Conservation (phyloP, 2,797 vertebrate genomes). For the Bradypodion pumilum region DNA sequence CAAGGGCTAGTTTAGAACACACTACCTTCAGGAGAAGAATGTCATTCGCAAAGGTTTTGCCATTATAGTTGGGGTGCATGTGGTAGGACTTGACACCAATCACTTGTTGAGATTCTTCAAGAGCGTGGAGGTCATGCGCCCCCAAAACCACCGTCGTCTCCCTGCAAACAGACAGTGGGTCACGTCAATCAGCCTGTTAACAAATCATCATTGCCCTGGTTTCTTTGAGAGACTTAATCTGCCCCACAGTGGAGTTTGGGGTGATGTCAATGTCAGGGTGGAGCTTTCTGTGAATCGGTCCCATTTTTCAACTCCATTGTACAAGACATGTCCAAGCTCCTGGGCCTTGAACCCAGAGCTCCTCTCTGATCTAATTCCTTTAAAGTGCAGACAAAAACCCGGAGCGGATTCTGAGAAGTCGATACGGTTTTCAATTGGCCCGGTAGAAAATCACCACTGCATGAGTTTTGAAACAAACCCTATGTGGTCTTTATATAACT, state of each 20-base stretch:
- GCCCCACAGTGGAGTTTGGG: no score
- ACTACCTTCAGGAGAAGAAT: constrained; percentile 52
- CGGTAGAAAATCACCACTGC: no score
- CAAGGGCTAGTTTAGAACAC: background rate
- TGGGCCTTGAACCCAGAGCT: no score
- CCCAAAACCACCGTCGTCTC: constrained; percentile 56
- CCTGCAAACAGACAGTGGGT: background rate
- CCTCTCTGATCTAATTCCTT: background rate
- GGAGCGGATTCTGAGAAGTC: no score
- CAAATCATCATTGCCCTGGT: background rate
- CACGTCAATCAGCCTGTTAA: background rate
- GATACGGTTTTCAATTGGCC: no score
- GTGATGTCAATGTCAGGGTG: no score
- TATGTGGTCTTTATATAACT: no score
- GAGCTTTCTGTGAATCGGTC: no score
- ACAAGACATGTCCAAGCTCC: no score
- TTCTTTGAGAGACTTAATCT: no score
- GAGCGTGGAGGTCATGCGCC: constrained; percentile 36
- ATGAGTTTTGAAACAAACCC: background rate
- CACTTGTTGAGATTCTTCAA: constrained; percentile 58
- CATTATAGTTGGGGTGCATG: constrained; percentile 12
- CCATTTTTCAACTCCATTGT: no score
- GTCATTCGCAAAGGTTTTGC: fast-evolving
- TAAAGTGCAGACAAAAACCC: background rate
- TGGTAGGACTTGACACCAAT: constrained; percentile 51